phyloP scores from a whole-genome alignment of 2,888 invertebrate species.

The Willowsia nigromaculata region DNA sequence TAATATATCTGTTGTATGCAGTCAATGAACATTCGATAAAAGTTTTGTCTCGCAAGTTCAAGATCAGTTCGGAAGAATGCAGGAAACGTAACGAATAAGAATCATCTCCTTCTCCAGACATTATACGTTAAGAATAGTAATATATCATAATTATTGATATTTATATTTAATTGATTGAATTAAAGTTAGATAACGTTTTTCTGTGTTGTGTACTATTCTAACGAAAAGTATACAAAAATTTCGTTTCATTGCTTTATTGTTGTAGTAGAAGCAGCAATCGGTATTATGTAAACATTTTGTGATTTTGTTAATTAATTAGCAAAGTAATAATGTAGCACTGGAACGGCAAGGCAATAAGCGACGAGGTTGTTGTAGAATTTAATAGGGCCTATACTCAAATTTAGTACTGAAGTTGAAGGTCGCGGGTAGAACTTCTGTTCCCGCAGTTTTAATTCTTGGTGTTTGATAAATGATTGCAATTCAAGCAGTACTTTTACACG shows the following conservation, averaged over 20 bases:
- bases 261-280: constrained; percentile 11
- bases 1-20: neutral
- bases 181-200: neutral
- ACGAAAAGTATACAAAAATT: neutral
- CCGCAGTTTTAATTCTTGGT: constrained; percentile 2
- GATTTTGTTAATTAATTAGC: constrained; percentile 58
- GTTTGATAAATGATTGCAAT: constrained; percentile 3
- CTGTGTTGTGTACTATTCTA: neutral
- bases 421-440: neutral
- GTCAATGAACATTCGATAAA: neutral
- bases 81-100: neutral
- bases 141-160: neutral
- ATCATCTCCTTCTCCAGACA: neutral
- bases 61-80: neutral
- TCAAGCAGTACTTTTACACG: neutral
- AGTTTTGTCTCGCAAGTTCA: constrained; percentile 32
- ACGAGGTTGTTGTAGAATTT: constrained; percentile 45
- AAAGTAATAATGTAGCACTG: neutral
- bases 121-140: neutral
- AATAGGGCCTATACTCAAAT: constrained; percentile 9
- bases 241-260: neutral
- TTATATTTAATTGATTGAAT: neutral
- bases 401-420: too few relatives aligned
- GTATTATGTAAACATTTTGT: constrained; percentile 62
- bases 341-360: constrained; percentile 50